Evolutionary conservation across 2,797 vertebrate genomes (phyloP).

Genomic region (Choloepus didactylus): DNA sequence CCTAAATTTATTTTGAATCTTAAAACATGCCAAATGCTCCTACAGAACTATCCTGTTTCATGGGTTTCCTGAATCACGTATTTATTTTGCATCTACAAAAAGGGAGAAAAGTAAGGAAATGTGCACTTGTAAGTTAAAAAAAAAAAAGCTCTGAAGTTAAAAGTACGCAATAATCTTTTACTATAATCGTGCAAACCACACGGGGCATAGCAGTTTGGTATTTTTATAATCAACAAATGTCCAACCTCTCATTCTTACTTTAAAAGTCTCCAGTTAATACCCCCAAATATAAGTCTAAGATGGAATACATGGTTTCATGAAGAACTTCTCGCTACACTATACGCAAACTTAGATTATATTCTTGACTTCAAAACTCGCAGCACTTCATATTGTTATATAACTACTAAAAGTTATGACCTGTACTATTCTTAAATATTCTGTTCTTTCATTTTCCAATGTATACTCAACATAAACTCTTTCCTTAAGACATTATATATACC

Average conservation of each 20-base stretch:
- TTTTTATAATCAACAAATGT: not conserved
- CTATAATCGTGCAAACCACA: not conserved
- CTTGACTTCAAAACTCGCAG: not conserved
- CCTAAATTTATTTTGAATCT: not conserved
- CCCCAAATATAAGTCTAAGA: not conserved
- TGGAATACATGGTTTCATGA: not conserved
- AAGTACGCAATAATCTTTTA: not conserved
- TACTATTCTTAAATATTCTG: not conserved
- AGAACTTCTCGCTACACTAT: not conserved
- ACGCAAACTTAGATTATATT: not conserved
- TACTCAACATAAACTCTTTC: not conserved
- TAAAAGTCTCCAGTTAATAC: not conserved
- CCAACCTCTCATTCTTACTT: not conserved
- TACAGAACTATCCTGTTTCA: not conserved
- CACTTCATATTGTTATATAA: not conserved
- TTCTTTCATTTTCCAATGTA: constrained; percentile 63
- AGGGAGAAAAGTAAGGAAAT: not conserved
- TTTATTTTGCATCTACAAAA: not conserved
- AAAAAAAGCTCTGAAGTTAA: not conserved
- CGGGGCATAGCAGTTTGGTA: not conserved
- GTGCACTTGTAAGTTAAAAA: not conserved
- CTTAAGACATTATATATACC: not conserved
- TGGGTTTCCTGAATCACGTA: not conserved
- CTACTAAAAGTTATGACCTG: not conserved
- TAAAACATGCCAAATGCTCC: not conserved